A percentile compares a stretch with the other conserved stretches of the same genome.
These are phyloP conservation scores for Contarinia nasturtii DNA, from an alignment of 1,140 invertebrate genomes.

Conservation along the genomic window DNA sequence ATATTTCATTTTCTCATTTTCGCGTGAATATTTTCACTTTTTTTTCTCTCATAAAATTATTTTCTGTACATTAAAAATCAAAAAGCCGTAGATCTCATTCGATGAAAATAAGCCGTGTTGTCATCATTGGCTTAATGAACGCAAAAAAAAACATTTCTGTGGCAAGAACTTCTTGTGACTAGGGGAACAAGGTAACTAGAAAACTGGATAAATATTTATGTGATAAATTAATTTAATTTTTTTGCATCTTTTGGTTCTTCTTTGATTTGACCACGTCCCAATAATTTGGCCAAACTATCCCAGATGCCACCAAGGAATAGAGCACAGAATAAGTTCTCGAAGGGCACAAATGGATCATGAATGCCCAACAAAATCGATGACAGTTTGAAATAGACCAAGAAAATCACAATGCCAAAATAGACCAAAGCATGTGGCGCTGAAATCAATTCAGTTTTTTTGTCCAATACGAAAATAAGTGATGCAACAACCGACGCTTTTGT, in stretches of 20 bases:
- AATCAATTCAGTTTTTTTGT: slow-evolving; percentile 91
- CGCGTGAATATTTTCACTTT: too few relatives aligned
- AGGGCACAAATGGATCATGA: slow-evolving; percentile 94
- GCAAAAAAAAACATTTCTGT: too few relatives aligned
- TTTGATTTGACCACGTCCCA: slow-evolving; percentile 57
- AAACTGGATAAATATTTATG: too few relatives aligned
- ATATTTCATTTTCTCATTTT: too few relatives aligned
- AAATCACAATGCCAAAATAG: slow-evolving; percentile 96
- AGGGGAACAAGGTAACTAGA: too few relatives aligned
- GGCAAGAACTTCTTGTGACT: too few relatives aligned
- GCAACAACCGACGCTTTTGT: slow-evolving; percentile 93
- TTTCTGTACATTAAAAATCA: too few relatives aligned
- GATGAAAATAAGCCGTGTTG: too few relatives aligned
- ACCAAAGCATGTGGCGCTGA: slow-evolving; percentile 90
- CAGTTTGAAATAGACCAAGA: slow-evolving; percentile 98
- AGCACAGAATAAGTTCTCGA: slow-evolving; percentile 95
- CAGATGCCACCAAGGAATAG: slow-evolving; percentile 95
- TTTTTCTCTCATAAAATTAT: too few relatives aligned
- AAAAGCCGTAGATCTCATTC: too few relatives aligned
- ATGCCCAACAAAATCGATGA: slow-evolving; percentile 92
- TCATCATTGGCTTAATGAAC: too few relatives aligned
- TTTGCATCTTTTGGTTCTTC: slow-evolving; percentile 60
- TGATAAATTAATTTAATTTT: slow-evolving; percentile 45
- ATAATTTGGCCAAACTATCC: slow-evolving; percentile 77
- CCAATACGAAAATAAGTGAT: slow-evolving; percentile 87